phyloP scores from a whole-genome alignment of 2,797 vertebrate species.

The Platyrinchus mystaceus region DNA sequence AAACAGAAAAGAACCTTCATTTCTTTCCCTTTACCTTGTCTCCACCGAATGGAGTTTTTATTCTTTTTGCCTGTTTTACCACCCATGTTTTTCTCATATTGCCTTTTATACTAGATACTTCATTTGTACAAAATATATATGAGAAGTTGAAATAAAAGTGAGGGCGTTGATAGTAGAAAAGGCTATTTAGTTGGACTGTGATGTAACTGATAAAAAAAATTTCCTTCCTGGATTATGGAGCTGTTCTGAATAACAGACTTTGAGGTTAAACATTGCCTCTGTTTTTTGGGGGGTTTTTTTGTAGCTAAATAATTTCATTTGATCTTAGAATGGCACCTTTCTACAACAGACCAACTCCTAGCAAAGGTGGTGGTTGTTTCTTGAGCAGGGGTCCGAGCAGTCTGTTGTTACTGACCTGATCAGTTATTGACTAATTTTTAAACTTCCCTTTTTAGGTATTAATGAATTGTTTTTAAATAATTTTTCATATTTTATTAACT shows the following conservation, averaged over 20 bases:
- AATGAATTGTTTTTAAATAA: neutral
- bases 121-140: neutral
- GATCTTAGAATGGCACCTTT: neutral
- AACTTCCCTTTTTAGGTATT: neutral
- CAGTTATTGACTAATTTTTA: neutral
- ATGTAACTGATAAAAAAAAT: neutral
- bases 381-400: neutral
- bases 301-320: neutral
- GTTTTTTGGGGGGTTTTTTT: too few relatives aligned
- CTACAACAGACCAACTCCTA: neutral
- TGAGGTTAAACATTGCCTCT: neutral
- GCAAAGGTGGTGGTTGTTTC: neutral
- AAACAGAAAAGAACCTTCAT: neutral
- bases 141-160: neutral
- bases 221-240: neutral
- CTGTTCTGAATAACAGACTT: neutral
- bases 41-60: neutral
- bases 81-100: neutral
- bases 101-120: neutral
- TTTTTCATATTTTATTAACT: neutral
- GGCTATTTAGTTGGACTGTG: neutral
- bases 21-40: neutral
- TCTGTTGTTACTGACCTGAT: neutral
- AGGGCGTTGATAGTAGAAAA: neutral
- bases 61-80: neutral